Percentiles rank a stretch among this genome's conserved stretches.
Evolutionary conservation across 2,113 vertebrate species (phyloP).

Genomic region (Oenanthe melanoleuca): DNA sequence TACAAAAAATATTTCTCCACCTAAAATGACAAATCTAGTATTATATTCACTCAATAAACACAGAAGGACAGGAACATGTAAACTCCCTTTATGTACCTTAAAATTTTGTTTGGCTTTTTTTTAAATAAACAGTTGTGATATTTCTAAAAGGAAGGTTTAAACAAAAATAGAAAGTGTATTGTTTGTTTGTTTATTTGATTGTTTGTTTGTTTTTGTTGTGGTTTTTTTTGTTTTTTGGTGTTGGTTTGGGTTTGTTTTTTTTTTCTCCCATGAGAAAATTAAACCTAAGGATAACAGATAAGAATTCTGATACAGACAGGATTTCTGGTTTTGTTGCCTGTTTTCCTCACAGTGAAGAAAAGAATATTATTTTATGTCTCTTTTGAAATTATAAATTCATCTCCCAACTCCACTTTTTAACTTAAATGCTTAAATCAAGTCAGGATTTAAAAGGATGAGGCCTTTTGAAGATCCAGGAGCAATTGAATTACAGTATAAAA

Average conservation of each 20-base stretch:
- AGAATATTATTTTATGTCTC: neutral
- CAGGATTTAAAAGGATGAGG: neutral
- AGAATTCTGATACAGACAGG: neutral
- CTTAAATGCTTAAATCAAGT: neutral
- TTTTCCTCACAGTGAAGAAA: neutral
- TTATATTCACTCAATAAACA: neutral
- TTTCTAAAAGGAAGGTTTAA: neutral
- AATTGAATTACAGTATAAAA: neutral
- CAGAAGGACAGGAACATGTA: accelerated
- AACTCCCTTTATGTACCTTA: accelerated
- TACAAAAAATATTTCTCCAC: neutral
- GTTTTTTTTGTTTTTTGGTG: too few relatives aligned
- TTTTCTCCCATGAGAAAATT: too few relatives aligned
- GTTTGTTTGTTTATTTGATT: too few relatives aligned
- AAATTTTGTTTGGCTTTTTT: accelerated
- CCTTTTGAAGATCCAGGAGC: neutral
- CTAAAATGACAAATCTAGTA: neutral
- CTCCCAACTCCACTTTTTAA: neutral
- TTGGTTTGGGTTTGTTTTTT: too few relatives aligned
- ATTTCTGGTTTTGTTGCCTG: neutral
- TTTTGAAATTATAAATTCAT: neutral
- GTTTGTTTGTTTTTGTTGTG: too few relatives aligned
- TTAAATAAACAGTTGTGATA: neutral
- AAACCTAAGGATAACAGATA: neutral
- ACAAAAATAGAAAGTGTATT: neutral